These are phyloP conservation scores for Orthosia cruda DNA, from an alignment of 2,888 invertebrate species.

Conservation along the genomic window DNA sequence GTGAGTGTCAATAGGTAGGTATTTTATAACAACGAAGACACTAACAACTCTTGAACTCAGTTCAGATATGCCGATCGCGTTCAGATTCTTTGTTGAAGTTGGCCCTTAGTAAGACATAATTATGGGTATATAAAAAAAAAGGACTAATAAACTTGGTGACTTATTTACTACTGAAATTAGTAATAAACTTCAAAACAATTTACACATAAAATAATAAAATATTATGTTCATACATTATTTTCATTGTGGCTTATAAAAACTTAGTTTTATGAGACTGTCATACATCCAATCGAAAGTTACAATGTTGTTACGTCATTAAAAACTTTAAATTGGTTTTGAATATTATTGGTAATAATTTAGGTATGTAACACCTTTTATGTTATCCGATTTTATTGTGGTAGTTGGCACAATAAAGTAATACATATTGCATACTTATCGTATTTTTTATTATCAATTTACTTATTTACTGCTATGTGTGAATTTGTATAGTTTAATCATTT, in stretches of 20 bases:
- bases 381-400: slow-evolving; percentile 18
- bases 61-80: too few relatives aligned
- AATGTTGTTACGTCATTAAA: slow-evolving; percentile 39
- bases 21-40: too few relatives aligned
- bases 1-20: too few relatives aligned
- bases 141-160: neutral
- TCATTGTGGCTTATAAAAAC: slow-evolving; percentile 41
- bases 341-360: slow-evolving; percentile 32
- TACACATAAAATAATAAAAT: slow-evolving; percentile 26
- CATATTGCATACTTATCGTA: neutral
- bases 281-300: slow-evolving; percentile 2
- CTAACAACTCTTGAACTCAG: too few relatives aligned
- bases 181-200: slow-evolving; percentile 1
- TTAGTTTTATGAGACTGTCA: slow-evolving; percentile 33
- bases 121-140: too few relatives aligned
- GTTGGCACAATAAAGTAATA: slow-evolving; percentile 3
- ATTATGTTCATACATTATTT: neutral
- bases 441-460: neutral
- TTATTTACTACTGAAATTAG: neutral
- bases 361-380: slow-evolving; percentile 36
- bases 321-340: slow-evolving; percentile 5
- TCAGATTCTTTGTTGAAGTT: neutral
- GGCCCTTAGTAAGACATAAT: too few relatives aligned
- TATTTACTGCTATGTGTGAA: neutral
- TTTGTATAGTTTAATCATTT: neutral